Conservation (phyloP, 2,113 vertebrate genomes). For the Suncus etruscus region DNA sequence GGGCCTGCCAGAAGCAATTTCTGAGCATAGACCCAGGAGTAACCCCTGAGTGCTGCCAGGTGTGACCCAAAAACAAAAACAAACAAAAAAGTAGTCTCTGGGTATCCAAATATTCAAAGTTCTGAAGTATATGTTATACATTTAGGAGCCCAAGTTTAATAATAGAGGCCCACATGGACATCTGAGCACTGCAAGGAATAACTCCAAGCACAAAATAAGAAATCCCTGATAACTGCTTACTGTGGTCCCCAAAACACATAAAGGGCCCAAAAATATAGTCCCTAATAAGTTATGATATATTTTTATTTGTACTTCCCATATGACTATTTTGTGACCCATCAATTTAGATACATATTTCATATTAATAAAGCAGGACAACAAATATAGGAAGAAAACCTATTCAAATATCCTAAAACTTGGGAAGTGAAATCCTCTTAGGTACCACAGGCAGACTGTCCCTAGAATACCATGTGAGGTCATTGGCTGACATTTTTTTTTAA, state of each 20-base stretch:
- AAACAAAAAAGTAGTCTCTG: no score
- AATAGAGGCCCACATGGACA: no score
- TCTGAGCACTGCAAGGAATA: no score
- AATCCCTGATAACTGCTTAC: no score
- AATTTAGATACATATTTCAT: slow-evolving; percentile 1
- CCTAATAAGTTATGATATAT: not conserved
- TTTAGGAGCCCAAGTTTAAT: no score
- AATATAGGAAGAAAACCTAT: slow-evolving; percentile 47
- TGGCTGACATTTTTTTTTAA: slow-evolving; percentile 68
- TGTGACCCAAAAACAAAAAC: no score
- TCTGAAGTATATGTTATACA: no score
- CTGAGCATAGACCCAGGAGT: no score
- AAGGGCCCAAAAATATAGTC: not conserved
- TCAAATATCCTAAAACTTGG: slow-evolving; percentile 31
- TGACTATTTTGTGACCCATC: not conserved
- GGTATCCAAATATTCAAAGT: no score
- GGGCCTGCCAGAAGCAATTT: no score
- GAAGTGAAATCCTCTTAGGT: slow-evolving; percentile 39
- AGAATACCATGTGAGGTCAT: not conserved
- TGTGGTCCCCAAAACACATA: not conserved
- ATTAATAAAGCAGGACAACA: slow-evolving; percentile 16
- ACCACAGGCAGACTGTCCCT: not conserved
- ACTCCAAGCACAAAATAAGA: no score
- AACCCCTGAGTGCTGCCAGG: no score
- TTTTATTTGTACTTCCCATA: not conserved